phyloP scores from a whole-genome alignment of 2,113 vertebrate genomes.

The Phalacrocorax aristotelis region DNA sequence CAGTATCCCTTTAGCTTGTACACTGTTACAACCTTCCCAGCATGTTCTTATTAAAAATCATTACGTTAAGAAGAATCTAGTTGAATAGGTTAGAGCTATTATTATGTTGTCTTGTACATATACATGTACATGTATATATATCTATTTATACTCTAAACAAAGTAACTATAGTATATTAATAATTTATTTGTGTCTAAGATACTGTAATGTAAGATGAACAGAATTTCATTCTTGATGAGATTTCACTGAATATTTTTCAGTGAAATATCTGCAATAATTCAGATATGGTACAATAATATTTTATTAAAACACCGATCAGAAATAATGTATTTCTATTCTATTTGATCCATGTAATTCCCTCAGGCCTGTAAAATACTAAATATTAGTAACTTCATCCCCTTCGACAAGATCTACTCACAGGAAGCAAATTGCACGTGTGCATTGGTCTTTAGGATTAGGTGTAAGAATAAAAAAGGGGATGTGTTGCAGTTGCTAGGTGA shows the following conservation, averaged over 20 bases:
- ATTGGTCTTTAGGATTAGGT: neutral
- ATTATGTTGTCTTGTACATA: neutral
- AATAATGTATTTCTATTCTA: neutral
- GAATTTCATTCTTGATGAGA: neutral
- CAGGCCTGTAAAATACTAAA: neutral
- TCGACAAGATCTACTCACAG: neutral
- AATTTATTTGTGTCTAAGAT: neutral
- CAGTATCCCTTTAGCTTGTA: neutral
- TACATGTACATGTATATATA: too few relatives aligned
- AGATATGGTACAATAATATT: neutral
- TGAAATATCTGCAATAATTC: neutral
- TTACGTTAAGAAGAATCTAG: neutral
- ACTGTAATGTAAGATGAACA: neutral
- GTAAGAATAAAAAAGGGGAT: neutral
- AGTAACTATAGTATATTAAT: neutral
- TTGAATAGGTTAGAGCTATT: neutral
- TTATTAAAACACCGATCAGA: neutral
- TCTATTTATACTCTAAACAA: neutral
- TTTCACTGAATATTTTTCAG: neutral
- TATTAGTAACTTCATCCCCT: neutral
- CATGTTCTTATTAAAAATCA: neutral
- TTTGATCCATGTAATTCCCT: neutral
- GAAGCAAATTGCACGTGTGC: neutral
- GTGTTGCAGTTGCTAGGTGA: neutral
- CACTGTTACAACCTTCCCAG: neutral